Evolutionary conservation across 1,140 invertebrate genomes (phyloP).

Genomic region (Aethina tumida): DNA sequence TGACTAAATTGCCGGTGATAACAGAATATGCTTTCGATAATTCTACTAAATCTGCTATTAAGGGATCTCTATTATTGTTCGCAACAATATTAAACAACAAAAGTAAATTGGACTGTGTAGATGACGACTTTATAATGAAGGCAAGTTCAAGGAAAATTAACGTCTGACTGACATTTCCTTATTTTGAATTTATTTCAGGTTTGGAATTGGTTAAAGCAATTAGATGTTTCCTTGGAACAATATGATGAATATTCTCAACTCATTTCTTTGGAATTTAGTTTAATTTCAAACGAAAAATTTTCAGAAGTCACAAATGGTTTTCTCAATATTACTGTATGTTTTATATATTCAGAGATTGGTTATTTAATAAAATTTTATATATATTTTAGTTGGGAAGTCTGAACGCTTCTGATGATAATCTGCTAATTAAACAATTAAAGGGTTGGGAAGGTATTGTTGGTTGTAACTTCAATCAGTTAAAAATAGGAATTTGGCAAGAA

Average conservation of each 20-base stretch:
- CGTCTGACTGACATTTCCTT: too few species aligned
- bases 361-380: not conserved
- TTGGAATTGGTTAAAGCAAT: constrained; percentile 23
- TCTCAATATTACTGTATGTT: constrained; percentile 19
- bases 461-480: constrained; percentile 22
- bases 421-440: constrained; percentile 17
- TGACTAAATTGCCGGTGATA: too few species aligned
- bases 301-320: constrained; percentile 17
- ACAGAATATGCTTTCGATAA: constrained; percentile 6
- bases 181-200: too few species aligned
- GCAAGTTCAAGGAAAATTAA: too few species aligned
- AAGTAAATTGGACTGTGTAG: constrained; percentile 14
- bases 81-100: constrained; percentile 23
- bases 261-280: constrained; percentile 20
- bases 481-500: constrained; percentile 21
- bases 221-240: constrained; percentile 8
- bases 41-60: constrained; percentile 7
- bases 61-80: constrained; percentile 22
- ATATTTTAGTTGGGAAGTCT: constrained; percentile 15
- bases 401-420: constrained; percentile 7
- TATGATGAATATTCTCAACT: constrained; percentile 23
- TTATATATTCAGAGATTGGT: constrained; percentile 2
- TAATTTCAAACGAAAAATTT: constrained; percentile 26
- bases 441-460: constrained; percentile 19
- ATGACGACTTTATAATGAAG: constrained; percentile 16